phyloP scores from a whole-genome alignment of 2,113 vertebrate genomes.

The Arvicanthis niloticus region DNA sequence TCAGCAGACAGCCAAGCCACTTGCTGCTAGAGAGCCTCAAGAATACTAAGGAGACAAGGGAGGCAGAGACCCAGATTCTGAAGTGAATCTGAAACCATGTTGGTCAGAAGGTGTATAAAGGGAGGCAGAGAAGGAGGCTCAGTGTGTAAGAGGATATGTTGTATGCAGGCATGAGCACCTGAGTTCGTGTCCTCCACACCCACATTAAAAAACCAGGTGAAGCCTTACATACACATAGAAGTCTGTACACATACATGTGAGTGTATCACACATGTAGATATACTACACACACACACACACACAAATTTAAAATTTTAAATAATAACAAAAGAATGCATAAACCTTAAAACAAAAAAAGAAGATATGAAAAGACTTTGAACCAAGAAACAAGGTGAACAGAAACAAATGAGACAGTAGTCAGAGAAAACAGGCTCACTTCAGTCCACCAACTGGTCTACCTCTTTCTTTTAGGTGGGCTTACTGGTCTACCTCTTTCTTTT shows the following conservation, averaged over 20 bases:
- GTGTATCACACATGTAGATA: not conserved
- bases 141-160: not conserved
- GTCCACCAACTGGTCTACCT: not conserved
- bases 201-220: not conserved
- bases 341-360: not conserved
- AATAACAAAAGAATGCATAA: not conserved
- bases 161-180: not conserved
- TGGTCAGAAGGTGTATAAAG: not conserved
- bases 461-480: not conserved
- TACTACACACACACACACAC: not conserved
- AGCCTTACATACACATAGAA: not conserved
- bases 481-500: not conserved
- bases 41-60: not conserved
- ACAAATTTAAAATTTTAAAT: not conserved
- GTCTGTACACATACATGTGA: not conserved
- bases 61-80: not conserved
- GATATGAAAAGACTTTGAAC: not conserved
- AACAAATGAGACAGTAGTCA: not conserved
- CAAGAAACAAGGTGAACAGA: not conserved
- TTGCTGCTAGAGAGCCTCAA: not conserved
- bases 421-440: not conserved
- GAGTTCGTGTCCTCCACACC: not conserved
- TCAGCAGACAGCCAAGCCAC: accelerated
- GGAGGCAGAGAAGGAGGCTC: not conserved
- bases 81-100: not conserved